A percentile compares a stretch with the other conserved stretches of the same genome.
These are phyloP conservation scores for Acronicta leporina DNA, from an alignment of 2,888 invertebrate genomes.

Conservation along the genomic window DNA sequence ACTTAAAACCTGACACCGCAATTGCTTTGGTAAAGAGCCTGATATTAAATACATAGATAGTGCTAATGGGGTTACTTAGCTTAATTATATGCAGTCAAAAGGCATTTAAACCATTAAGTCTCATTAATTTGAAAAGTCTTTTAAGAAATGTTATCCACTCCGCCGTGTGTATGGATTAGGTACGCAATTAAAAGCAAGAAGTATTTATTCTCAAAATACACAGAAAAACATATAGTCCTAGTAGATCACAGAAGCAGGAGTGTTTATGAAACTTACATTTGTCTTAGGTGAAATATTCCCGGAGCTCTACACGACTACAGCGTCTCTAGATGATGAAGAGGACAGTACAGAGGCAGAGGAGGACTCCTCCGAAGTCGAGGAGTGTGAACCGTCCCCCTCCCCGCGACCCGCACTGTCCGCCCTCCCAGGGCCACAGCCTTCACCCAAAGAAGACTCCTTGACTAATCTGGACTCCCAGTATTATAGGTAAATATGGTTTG, in stretches of 20 bases:
- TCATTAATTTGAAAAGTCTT: not conserved
- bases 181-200: not conserved
- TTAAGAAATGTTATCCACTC: not conserved
- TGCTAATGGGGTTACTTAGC: constrained; percentile 13
- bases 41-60: constrained; percentile 12
- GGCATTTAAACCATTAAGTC: not conserved
- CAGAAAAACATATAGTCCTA: too few species aligned
- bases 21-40: constrained; percentile 4
- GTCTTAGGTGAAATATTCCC: constrained; percentile 81
- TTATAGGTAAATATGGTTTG: constrained; percentile 71
- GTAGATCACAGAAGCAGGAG: too few species aligned
- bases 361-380: constrained; percentile 66
- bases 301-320: constrained; percentile 74
- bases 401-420: constrained; percentile 79
- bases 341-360: constrained; percentile 66
- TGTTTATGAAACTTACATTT: too few species aligned
- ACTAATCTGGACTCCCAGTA: constrained; percentile 78
- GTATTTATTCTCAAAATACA: too few species aligned
- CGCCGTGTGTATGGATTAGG: not conserved
- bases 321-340: constrained; percentile 75
- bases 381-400: constrained; percentile 79
- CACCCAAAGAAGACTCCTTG: constrained; percentile 74
- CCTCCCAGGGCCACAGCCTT: constrained; percentile 69
- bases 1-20: constrained; percentile 9
- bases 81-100: not conserved